These are phyloP conservation scores for Leucopsar rothschildi DNA, from an alignment of 2,113 vertebrate genomes.

Conservation along the genomic window DNA sequence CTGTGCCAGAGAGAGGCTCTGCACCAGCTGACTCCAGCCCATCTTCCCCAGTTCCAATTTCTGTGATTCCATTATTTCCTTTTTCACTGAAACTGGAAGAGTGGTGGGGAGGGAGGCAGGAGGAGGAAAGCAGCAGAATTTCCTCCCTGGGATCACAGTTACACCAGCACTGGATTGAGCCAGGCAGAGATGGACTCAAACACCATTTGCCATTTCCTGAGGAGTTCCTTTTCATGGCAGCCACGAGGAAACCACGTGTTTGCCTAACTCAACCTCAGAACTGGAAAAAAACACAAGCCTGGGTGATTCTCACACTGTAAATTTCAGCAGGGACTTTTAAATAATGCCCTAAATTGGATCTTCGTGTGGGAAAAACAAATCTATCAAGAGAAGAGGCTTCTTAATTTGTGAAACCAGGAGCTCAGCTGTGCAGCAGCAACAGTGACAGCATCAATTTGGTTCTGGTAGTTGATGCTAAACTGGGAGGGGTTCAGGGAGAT, in stretches of 20 bases:
- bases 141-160: neutral
- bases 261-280: neutral
- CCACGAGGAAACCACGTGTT: neutral
- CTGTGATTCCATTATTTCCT: neutral
- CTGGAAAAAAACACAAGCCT: neutral
- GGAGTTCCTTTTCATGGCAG: neutral
- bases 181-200: neutral
- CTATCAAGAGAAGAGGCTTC: neutral
- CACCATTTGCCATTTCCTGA: neutral
- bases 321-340: neutral
- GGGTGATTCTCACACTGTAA: neutral
- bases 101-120: neutral
- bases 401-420: constrained; percentile 22
- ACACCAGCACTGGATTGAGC: neutral
- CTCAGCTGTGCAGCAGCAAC: neutral
- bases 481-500: neutral
- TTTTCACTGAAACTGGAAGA: neutral
- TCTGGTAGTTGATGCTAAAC: neutral
- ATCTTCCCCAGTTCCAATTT: neutral
- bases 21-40: neutral
- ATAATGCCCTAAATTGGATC: neutral
- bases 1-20: neutral
- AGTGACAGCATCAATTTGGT: neutral
- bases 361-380: constrained; percentile 19
- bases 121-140: neutral